Evolutionary conservation across 2,113 vertebrate species (phyloP).

Genomic region (Periophthalmus modestus): DNA sequence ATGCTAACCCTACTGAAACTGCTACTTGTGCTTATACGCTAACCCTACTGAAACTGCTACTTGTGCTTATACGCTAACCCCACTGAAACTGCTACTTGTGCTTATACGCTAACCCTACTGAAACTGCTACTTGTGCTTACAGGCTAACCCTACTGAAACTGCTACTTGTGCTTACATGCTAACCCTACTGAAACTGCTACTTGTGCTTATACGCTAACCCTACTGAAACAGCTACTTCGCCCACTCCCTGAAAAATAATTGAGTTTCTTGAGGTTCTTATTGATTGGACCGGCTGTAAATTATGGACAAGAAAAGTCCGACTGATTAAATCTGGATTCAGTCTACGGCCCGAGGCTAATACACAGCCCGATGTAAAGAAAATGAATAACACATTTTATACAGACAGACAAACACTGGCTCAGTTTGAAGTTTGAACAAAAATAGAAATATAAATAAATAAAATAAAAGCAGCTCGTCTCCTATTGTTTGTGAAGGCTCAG

Average conservation of each 20-base stretch:
- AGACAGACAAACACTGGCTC: constrained; percentile 7
- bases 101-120: too few relatives aligned
- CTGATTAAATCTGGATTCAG: constrained; percentile 12
- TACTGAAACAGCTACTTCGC: too few relatives aligned
- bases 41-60: too few relatives aligned
- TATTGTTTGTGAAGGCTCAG: constrained; percentile 54
- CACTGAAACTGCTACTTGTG: too few relatives aligned
- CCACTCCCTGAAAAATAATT: not conserved
- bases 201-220: too few relatives aligned
- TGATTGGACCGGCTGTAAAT: not conserved
- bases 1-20: too few relatives aligned
- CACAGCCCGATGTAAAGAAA: not conserved
- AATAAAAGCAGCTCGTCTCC: constrained; percentile 19
- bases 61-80: too few relatives aligned
- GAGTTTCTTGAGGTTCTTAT: not conserved
- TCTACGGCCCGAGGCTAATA: not conserved
- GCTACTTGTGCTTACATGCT: too few relatives aligned
- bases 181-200: too few relatives aligned
- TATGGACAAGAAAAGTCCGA: not conserved
- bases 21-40: too few relatives aligned
- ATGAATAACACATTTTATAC: constrained; percentile 1
- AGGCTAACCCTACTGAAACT: too few relatives aligned
- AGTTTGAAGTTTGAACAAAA: not conserved
- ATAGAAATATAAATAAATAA: not conserved
- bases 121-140: too few relatives aligned